Evolutionary conservation across 2,113 vertebrate genomes (phyloP).

Genomic region (Xyliphius kryptos): DNA sequence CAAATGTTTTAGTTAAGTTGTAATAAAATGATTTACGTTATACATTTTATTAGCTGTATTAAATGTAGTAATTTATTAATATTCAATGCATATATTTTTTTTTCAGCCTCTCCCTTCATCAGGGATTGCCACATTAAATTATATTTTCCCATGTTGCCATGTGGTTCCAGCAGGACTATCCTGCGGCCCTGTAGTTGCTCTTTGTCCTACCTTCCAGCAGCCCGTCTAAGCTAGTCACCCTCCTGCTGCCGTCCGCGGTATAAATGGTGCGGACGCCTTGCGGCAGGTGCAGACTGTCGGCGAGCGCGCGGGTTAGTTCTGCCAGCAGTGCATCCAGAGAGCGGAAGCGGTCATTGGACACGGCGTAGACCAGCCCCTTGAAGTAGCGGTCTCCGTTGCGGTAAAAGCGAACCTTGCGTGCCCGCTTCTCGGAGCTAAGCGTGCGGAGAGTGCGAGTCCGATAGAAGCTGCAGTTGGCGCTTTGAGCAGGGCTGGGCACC

Average conservation of each 20-base stretch:
- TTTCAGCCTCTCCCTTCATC: too few species aligned
- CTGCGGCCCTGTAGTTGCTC: not conserved
- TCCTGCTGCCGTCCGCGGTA: slow-evolving; percentile 80
- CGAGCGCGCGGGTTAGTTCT: slow-evolving; percentile 85
- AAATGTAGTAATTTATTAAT: too few species aligned
- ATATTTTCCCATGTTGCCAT: too few species aligned
- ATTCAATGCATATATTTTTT: too few species aligned
- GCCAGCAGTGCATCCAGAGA: slow-evolving; percentile 85
- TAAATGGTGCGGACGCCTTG: slow-evolving; percentile 93
- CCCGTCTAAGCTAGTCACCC: slow-evolving; percentile 85
- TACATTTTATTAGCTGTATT: too few species aligned
- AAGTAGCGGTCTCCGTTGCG: slow-evolving; percentile 96
- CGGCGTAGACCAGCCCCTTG: slow-evolving; percentile 89
- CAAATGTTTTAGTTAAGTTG: too few species aligned
- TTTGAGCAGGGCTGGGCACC: slow-evolving; percentile 93
- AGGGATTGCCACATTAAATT: too few species aligned
- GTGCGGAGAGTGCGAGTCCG: slow-evolving; percentile 93
- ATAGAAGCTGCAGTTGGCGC: slow-evolving; percentile 96
- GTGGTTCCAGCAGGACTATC: too few species aligned
- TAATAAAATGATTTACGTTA: too few species aligned
- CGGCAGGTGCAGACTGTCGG: slow-evolving; percentile 89
- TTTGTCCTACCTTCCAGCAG: slow-evolving; percentile 80
- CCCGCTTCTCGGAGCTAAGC: slow-evolving; percentile 94
- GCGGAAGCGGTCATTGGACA: slow-evolving; percentile 85
- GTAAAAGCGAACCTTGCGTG: slow-evolving; percentile 93